A percentile compares a stretch with the other conserved stretches of the same genome.
Conservation (phyloP, 2,113 vertebrate species). For the Ceyx margarethae region DNA sequence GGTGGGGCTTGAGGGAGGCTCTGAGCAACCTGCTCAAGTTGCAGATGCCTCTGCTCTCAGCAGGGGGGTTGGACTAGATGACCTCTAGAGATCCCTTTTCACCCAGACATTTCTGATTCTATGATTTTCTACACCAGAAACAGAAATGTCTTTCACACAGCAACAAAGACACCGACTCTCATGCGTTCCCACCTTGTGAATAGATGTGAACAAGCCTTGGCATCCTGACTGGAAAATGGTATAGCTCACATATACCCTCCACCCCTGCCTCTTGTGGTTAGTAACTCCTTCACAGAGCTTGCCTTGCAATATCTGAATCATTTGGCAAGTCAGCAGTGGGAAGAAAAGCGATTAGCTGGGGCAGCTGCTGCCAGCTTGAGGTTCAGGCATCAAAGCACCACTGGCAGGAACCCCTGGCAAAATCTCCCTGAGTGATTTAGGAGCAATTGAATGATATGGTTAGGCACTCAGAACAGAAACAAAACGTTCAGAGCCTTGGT, state of each 20-base stretch:
- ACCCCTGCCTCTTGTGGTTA: neutral
- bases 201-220: neutral
- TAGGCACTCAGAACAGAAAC: neutral
- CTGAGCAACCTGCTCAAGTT: too few species aligned
- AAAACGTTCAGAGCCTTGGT: neutral
- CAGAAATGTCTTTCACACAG: neutral
- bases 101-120: too few species aligned
- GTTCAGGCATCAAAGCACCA: neutral
- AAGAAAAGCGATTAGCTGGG: neutral
- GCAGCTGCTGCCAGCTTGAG: neutral
- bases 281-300: neutral
- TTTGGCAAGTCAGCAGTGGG: neutral
- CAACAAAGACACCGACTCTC: neutral
- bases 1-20: too few species aligned
- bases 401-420: neutral
- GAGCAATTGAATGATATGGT: neutral
- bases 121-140: neutral
- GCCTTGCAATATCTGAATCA: neutral
- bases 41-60: too few species aligned
- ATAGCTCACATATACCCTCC: neutral
- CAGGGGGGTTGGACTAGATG: too few species aligned
- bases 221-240: neutral
- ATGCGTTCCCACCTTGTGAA: neutral
- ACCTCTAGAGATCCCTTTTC: too few species aligned
- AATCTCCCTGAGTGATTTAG: neutral